Conservation (phyloP, 2,113 vertebrate genomes). For the Anolis carolinensis region DNA sequence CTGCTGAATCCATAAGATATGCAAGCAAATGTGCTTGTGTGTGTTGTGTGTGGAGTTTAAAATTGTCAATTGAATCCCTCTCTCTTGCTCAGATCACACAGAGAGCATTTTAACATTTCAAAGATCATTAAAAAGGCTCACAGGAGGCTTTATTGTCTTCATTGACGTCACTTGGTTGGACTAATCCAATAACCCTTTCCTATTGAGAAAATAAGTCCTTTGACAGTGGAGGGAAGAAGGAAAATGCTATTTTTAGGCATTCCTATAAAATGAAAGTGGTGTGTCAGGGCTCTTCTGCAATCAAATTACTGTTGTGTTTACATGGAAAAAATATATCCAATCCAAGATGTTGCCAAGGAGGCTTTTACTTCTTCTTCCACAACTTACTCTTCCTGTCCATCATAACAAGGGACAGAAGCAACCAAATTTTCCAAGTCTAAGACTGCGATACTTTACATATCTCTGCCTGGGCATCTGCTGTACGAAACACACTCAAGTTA, state of each 20-base stretch:
- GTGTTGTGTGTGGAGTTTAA: neutral
- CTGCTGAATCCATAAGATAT: neutral
- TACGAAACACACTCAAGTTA: neutral
- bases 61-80: neutral
- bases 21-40: neutral
- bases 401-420: neutral
- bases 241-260: constrained; percentile 30
- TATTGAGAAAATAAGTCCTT: constrained; percentile 38
- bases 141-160: constrained; percentile 14
- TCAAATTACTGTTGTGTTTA: constrained; percentile 35
- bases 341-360: neutral
- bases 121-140: constrained; percentile 28
- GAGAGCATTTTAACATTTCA: neutral
- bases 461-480: too few relatives aligned
- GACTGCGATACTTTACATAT: neutral
- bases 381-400: neutral
- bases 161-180: constrained; percentile 32
- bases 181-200: constrained; percentile 43
- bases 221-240: constrained; percentile 2
- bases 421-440: neutral
- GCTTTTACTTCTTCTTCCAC: neutral
- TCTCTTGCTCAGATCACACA: neutral
- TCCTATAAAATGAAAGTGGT: constrained; percentile 26
- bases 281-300: neutral
- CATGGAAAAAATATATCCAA: neutral